Percentiles rank a stretch among this genome's conserved stretches.
These are phyloP conservation scores for Phortica okadai DNA, from an alignment of 2,888 invertebrate genomes.

Conservation along the genomic window DNA sequence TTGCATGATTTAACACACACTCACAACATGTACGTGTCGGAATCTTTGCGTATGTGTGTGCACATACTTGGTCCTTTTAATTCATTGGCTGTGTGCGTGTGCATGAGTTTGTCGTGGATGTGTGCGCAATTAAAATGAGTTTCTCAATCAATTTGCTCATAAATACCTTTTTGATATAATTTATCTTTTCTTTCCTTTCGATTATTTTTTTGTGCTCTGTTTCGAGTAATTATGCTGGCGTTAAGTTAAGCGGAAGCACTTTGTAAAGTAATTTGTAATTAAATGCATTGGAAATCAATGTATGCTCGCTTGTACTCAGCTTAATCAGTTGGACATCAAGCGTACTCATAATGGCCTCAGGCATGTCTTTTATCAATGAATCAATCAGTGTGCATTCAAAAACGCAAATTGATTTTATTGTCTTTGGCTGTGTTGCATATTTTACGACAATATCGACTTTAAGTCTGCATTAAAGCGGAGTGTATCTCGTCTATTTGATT, in stretches of 20 bases:
- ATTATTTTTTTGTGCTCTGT: constrained; percentile 21
- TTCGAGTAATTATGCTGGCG: constrained; percentile 62
- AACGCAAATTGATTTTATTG: neutral
- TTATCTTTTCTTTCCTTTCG: constrained; percentile 43
- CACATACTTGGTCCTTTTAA: constrained; percentile 20
- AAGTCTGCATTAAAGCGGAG: no score
- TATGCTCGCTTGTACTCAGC: neutral
- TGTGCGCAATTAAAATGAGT: constrained; percentile 62
- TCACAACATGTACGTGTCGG: constrained; percentile 12
- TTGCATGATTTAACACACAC: constrained; percentile 53
- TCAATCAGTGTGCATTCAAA: neutral
- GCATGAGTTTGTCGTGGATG: constrained; percentile 26
- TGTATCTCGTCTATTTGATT: neutral
- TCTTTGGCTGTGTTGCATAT: neutral
- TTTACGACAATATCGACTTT: neutral
- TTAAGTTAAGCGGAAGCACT: constrained; percentile 66
- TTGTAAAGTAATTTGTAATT: constrained; percentile 57
- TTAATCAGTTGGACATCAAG: constrained; percentile 8
- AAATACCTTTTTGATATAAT: constrained; percentile 39
- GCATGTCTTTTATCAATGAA: neutral
- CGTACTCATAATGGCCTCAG: neutral
- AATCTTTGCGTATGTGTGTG: constrained; percentile 19
- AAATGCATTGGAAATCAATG: constrained; percentile 36
- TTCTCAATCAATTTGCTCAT: constrained; percentile 61
- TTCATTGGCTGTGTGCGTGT: constrained; percentile 10